Conservation (phyloP, 1,140 invertebrate genomes). For the Octopus sinensis region DNA sequence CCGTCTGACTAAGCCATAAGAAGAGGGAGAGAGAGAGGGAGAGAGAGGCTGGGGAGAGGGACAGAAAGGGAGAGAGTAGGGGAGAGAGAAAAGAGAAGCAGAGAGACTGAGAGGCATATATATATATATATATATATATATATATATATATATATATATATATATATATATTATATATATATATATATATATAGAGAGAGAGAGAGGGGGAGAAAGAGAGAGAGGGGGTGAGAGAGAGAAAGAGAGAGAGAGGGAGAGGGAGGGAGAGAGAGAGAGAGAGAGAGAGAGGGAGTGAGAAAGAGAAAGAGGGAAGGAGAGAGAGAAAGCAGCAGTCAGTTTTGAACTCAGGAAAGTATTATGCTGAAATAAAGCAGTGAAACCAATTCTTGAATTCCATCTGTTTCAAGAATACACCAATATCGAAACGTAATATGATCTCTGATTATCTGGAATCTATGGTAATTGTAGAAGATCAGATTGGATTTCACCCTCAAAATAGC, state of each 20-base stretch:
- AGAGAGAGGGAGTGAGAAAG: neutral
- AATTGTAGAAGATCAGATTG: too few species aligned
- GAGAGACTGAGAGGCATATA: neutral
- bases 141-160: neutral
- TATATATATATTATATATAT: neutral
- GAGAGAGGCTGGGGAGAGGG: neutral
- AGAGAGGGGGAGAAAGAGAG: neutral
- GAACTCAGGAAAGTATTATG: too few species aligned
- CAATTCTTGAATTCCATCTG: too few species aligned
- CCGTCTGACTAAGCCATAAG: neutral
- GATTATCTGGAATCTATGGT: too few species aligned
- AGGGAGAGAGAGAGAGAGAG: neutral
- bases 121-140: neutral
- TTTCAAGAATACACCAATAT: too few species aligned
- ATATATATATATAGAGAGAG: neutral
- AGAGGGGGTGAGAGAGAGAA: neutral
- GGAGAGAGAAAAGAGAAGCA: neutral
- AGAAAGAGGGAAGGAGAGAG: neutral
- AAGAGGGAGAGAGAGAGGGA: neutral
- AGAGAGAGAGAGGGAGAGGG: neutral
- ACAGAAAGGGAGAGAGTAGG: neutral
- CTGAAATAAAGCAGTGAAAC: too few species aligned
- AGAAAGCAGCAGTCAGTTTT: neutral
- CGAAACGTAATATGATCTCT: too few species aligned
- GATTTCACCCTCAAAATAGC: too few species aligned